phyloP scores from a whole-genome alignment of 2,113 vertebrate species.

The Apistogramma diplotaenia region DNA sequence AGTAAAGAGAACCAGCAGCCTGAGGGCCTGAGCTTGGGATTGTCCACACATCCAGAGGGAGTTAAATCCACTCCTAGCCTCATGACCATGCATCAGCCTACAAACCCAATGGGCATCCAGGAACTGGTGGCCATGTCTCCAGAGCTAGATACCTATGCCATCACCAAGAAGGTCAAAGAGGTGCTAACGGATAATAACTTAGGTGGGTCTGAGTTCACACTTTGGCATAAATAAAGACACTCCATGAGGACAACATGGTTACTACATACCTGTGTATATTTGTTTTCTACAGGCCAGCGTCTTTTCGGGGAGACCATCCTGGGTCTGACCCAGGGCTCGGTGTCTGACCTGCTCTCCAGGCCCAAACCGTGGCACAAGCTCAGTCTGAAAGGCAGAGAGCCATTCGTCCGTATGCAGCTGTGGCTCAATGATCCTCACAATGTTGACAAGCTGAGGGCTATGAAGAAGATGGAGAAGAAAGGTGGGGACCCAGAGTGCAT shows the following conservation, averaged over 20 bases:
- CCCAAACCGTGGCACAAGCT: conserved; percentile 99
- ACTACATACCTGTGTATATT: neutral
- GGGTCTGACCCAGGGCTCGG: conserved; percentile 96
- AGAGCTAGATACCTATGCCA: conserved; percentile 93
- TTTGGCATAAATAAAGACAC: neutral
- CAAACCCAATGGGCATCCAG: conserved; percentile 87
- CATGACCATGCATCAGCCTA: conserved; percentile 68
- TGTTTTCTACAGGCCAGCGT: conserved; percentile 85
- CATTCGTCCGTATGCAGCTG: conserved; percentile 97
- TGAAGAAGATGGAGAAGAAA: conserved; percentile 99
- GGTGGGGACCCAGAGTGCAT: conserved; percentile 72
- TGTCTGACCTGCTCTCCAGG: conserved; percentile 95
- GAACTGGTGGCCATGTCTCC: conserved; percentile 96
- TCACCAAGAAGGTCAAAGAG: conserved; percentile 98
- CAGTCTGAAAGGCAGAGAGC: conserved; percentile 96
- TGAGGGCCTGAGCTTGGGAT: conserved; percentile 68
- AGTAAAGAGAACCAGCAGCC: conserved; percentile 98
- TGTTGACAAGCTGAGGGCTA: conserved; percentile 91
- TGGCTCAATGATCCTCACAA: conserved; percentile 98
- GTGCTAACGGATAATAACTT: conserved; percentile 98
- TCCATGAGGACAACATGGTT: neutral
- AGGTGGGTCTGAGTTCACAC: conserved; percentile 73
- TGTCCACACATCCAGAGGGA: conserved; percentile 79
- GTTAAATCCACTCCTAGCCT: conserved; percentile 76
- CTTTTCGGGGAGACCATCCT: conserved; percentile 97